Evolutionary conservation across 2,888 invertebrate species (phyloP).

Genomic region (Dasypolia templi): DNA sequence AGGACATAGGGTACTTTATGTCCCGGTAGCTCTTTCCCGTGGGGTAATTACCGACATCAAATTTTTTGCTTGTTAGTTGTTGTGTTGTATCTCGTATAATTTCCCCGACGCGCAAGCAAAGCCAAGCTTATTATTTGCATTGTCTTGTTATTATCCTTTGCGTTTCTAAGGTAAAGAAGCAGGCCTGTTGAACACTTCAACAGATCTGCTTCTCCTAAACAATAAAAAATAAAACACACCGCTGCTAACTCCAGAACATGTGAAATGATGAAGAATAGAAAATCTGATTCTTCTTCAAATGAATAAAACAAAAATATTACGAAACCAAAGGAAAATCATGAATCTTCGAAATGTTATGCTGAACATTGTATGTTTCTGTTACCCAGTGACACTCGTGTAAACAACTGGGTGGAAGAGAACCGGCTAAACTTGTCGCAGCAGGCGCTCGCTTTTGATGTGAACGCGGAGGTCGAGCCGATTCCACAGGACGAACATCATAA

Average conservation of each 20-base stretch:
- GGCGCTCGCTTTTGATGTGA: slow-evolving; percentile 91
- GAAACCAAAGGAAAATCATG: background rate
- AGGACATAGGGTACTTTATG: no score
- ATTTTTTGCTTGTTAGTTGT: no score
- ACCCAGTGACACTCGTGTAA: slow-evolving; percentile 77
- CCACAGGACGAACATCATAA: slow-evolving; percentile 86
- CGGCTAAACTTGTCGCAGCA: slow-evolving; percentile 88
- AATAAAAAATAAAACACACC: background rate
- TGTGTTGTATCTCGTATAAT: background rate
- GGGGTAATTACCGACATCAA: no score
- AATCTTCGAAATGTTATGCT: background rate
- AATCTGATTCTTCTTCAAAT: background rate
- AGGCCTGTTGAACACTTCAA: background rate
- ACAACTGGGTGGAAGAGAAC: slow-evolving; percentile 85
- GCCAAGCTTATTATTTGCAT: background rate
- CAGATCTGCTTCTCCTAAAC: no score
- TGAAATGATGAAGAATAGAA: background rate
- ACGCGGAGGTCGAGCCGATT: slow-evolving; percentile 91
- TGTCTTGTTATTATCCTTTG: no score
- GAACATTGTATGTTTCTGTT: slow-evolving; percentile 2
- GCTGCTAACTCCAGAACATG: background rate
- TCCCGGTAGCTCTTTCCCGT: no score
- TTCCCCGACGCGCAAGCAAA: background rate
- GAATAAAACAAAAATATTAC: background rate
- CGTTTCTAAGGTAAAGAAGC: background rate